phyloP scores from a whole-genome alignment of 2,888 invertebrate species.

The Andrena flavipes region DNA sequence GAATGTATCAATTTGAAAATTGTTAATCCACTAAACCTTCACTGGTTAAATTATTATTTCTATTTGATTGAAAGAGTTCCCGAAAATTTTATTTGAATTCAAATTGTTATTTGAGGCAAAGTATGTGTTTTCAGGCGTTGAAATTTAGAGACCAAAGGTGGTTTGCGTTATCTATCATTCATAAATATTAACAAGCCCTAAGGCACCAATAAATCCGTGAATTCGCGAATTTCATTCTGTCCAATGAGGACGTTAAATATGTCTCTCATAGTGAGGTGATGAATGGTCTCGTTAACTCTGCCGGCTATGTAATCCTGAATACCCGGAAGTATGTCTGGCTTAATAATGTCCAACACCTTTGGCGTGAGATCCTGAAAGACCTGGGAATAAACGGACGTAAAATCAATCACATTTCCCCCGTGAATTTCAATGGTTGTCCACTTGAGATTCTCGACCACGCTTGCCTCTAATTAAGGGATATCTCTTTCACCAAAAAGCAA shows the following conservation, averaged over 20 bases:
- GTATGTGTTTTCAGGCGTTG: neutral
- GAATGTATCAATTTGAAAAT: too few relatives aligned
- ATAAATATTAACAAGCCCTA: slow-evolving; percentile 6
- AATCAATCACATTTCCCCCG: slow-evolving; percentile 1
- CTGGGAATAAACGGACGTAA: slow-evolving; percentile 58
- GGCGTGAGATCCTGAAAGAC: slow-evolving; percentile 79
- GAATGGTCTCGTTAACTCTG: slow-evolving; percentile 76
- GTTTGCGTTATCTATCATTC: neutral
- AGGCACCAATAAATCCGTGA: slow-evolving; percentile 25
- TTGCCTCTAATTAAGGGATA: too few relatives aligned
- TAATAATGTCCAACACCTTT: slow-evolving; percentile 78
- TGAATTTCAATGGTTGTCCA: neutral
- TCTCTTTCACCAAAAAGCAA: too few relatives aligned
- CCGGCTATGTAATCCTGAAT: slow-evolving; percentile 77
- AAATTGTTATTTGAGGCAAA: neutral
- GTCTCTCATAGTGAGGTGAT: slow-evolving; percentile 79
- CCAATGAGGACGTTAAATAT: slow-evolving; percentile 77
- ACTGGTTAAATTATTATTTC: too few relatives aligned
- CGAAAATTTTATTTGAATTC: neutral
- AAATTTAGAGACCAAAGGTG: neutral
- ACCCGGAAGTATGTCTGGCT: slow-evolving; percentile 79
- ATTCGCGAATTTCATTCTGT: slow-evolving; percentile 73
- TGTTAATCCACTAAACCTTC: too few relatives aligned
- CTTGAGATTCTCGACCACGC: neutral
- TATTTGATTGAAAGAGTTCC: neutral